A percentile compares a stretch with the other conserved stretches of the same genome.
Conservation (phyloP, 2,888 invertebrate genomes). For the Stenoptilia bipunctidactyla region DNA sequence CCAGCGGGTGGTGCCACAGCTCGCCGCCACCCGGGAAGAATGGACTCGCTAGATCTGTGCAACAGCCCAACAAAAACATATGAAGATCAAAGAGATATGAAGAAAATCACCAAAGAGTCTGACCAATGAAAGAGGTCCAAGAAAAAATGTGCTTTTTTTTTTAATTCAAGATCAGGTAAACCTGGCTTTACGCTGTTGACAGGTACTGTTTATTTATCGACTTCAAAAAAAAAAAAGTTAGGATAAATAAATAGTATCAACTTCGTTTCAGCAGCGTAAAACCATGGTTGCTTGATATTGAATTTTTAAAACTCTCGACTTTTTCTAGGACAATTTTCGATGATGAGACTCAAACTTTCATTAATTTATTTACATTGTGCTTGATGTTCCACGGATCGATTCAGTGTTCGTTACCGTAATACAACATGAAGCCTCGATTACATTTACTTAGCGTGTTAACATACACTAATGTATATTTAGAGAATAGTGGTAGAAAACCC, state of each 20-base stretch:
- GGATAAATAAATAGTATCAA: no score
- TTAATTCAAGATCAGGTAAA: no score
- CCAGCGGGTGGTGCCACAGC: constrained; percentile 93
- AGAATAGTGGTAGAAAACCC: constrained; percentile 49
- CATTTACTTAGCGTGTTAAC: constrained; percentile 22
- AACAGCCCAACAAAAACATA: constrained; percentile 21
- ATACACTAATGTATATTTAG: constrained; percentile 54
- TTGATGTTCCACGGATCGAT: background rate
- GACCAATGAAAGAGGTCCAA: no score
- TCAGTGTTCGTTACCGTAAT: background rate
- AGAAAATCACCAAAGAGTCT: no score
- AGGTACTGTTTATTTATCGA: background rate
- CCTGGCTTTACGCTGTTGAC: no score
- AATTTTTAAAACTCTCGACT: no score
- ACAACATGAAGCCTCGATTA: background rate
- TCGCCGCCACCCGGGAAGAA: constrained; percentile 93
- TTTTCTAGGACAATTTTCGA: no score
- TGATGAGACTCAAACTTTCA: no score
- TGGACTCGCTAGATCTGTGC: constrained; percentile 92
- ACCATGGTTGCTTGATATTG: no score
- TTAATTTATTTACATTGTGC: background rate
- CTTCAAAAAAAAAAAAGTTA: background rate
- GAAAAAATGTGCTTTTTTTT: no score
- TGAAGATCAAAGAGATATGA: constrained; percentile 5
- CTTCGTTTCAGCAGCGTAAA: no score